phyloP scores from a whole-genome alignment of 1,140 invertebrate species.

The Homarus americanus region DNA sequence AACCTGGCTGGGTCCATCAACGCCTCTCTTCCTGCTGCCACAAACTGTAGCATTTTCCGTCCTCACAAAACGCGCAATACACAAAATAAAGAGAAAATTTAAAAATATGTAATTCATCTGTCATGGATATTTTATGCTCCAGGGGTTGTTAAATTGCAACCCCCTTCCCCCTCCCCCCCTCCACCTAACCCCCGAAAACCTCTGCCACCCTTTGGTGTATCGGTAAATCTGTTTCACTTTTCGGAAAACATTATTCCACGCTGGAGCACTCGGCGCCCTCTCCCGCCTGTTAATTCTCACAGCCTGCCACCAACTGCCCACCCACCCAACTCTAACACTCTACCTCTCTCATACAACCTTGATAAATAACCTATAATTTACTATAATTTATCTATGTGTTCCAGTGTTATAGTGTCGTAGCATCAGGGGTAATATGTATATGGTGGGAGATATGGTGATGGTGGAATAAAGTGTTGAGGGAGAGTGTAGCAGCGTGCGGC shows the following conservation, averaged over 20 bases:
- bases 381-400: not conserved
- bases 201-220: slow-evolving; percentile 56
- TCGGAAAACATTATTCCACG: slow-evolving; percentile 61
- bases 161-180: not conserved
- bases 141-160: not conserved
- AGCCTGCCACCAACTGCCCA: slow-evolving; percentile 6
- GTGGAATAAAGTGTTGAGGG: not conserved
- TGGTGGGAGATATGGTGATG: not conserved
- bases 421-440: not conserved
- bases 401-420: not conserved
- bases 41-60: slow-evolving; percentile 35
- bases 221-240: slow-evolving; percentile 66
- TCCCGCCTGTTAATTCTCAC: slow-evolving; percentile 56
- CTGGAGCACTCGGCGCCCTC: slow-evolving; percentile 53
- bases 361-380: no score
- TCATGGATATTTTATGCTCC: not conserved
- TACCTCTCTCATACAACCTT: no score
- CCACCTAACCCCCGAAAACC: slow-evolving; percentile 24
- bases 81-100: no score
- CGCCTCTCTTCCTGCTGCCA: slow-evolving; percentile 11
- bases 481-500: slow-evolving; percentile 37
- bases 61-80: no score
- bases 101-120: no score
- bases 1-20: not conserved
- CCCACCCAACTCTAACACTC: not conserved